Evolutionary conservation across 1,140 invertebrate species (phyloP), one percentile per base, ranked within the genome.

Genomic region (Papilio aristodemus): DNA sequence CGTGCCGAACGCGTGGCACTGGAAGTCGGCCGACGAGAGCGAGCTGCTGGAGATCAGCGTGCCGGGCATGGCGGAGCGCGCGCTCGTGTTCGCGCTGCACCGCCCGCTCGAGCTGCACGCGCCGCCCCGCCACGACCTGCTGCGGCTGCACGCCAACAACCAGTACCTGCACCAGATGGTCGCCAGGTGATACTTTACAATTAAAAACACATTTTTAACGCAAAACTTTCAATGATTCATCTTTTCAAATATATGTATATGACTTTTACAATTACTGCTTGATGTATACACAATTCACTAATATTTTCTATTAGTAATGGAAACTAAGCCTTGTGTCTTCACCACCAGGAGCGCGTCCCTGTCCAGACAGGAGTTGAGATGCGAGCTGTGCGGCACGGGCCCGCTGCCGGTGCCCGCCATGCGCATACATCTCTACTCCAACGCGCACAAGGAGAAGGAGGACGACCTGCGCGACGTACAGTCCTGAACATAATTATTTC

Each of bases 51-150:
- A 86, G 80, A 83, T 87, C 62, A 75, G 74, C 2, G 76, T 78
- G 25, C 82, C 91, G 1, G 91, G 89, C 10, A 90, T 89, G 72
- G 85, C 89, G 71, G 92, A 91, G n/a, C 73, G 82, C 6, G 82
- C 91, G 4, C 79, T 85, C 7, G 89, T 95, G 74, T 95, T 91
- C 73, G 91, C 93, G 3, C 83, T 94, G 54, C 94, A 95, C 77
- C 73, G 77, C 58, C 92, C 92, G 14, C 87, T 93, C 11, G 88
- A 92, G 59, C 82, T 94, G 7, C 76, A 69, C 66, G 79, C 78
- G 19, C 59, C 75, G 5, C 38, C 76, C 0, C 46, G 75, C 4
- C 82, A 92, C 0, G 69, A 76, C 13, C 75, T 91, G 22, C 74
- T 87, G 64, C 68, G 75, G 1, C 76, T 90, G 7, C 85, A 89